These are phyloP conservation scores for Cassiopea xamachana DNA, from an alignment of 30 jellyfish, hydroid and myxozoan species.

Conservation along the genomic window DNA sequence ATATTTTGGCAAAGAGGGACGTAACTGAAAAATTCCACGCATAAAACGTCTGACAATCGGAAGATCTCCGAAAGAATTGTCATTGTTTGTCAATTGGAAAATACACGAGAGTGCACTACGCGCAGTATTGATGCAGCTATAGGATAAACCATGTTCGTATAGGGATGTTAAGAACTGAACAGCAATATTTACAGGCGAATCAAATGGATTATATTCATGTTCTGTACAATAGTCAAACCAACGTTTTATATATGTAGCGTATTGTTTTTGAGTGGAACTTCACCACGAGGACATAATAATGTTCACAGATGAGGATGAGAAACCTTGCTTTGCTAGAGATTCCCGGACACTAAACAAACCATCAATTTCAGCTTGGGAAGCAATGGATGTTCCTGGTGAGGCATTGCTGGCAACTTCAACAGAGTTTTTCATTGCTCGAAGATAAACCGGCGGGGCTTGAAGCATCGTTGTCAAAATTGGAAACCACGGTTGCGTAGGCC, in stretches of 20 bases:
- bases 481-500: conserved; percentile 81
- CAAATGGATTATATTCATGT: not conserved
- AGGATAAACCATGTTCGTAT: conserved; percentile 14
- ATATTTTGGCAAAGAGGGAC: not conserved
- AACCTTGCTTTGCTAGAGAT: not conserved
- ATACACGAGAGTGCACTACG: conserved; percentile 10
- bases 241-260: not conserved
- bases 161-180: conserved; percentile 14
- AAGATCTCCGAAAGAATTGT: not conserved
- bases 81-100: not conserved
- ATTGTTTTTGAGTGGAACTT: conserved; percentile 20
- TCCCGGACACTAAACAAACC: conserved; percentile 41
- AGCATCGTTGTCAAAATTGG: conserved; percentile 23
- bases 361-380: conserved; percentile 17
- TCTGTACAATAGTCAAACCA: conserved; percentile 4
- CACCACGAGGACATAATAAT: conserved; percentile 41
- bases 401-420: conserved; percentile 4
- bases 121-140: conserved; percentile 22
- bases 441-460: conserved; percentile 8
- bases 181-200: not conserved
- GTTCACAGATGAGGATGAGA: conserved; percentile 2
- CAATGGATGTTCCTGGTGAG: conserved; percentile 34
- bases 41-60: conserved; percentile 4
- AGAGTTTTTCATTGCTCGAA: conserved; percentile 11
- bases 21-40: not conserved